A percentile compares a stretch with the other conserved stretches of the same genome.
phyloP scores from a whole-genome alignment of 1,140 invertebrate genomes.

The Drosophila paulistorum region DNA sequence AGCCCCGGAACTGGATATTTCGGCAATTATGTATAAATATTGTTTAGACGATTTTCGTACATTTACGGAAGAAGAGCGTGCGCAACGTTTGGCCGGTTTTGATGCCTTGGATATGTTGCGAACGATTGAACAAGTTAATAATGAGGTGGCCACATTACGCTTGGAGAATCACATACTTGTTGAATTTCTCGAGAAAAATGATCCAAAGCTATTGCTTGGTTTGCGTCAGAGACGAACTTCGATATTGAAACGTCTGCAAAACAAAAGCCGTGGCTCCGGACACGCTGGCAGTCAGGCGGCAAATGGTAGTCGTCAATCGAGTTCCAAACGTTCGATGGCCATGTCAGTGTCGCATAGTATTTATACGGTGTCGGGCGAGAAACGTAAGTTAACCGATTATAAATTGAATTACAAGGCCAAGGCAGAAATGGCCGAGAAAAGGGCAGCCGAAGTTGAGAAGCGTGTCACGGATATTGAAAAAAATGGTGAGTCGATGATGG shows the following conservation, averaged over 20 bases:
- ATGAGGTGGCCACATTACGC: constrained; percentile 55
- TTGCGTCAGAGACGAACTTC: constrained; percentile 62
- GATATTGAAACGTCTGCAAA: constrained; percentile 42
- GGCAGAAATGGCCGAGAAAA: constrained; percentile 74
- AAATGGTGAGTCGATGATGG: constrained; percentile 46
- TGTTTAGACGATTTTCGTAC: constrained; percentile 46
- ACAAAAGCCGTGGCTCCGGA: not conserved
- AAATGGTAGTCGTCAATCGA: constrained; percentile 47
- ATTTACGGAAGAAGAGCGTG: constrained; percentile 40
- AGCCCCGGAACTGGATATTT: constrained; percentile 49
- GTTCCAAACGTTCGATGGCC: constrained; percentile 59
- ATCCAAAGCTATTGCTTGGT: constrained; percentile 72
- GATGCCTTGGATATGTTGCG: constrained; percentile 70
- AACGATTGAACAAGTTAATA: constrained; percentile 52
- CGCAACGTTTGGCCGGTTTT: constrained; percentile 20
- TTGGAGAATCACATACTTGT: constrained; percentile 76
- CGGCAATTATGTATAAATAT: constrained; percentile 47
- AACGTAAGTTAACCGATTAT: constrained; percentile 50
- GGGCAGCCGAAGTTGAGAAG: constrained; percentile 64
- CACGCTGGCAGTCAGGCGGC: constrained; percentile 3
- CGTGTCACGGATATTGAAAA: constrained; percentile 64
- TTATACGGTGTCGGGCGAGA: not conserved
- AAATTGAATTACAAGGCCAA: constrained; percentile 73
- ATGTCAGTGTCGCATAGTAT: constrained; percentile 36
- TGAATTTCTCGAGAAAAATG: constrained; percentile 77